A percentile compares a stretch with the other conserved stretches of the same genome.
Conservation (phyloP, 2,797 vertebrate genomes). For the Scleropages formosus region DNA sequence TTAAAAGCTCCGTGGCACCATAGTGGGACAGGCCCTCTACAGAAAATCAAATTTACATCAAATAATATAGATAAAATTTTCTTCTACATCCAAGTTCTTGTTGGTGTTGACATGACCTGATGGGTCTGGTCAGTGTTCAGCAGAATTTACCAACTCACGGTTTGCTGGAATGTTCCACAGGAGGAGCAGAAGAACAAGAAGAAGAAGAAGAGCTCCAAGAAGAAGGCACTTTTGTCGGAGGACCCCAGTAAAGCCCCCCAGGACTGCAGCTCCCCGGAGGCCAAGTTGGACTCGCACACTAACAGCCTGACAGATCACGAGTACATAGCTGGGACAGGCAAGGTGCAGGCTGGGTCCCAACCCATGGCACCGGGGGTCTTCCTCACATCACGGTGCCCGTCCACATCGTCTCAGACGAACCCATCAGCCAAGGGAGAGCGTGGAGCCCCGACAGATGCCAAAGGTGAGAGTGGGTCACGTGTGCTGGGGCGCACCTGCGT, state of each 20-base stretch:
- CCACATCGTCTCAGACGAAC: slow-evolving; percentile 86
- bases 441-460: slow-evolving; percentile 60
- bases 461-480: slow-evolving; percentile 57
- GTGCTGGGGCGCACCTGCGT: neutral
- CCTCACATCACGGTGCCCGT: slow-evolving; percentile 86
- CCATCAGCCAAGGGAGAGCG: slow-evolving; percentile 61
- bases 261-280: slow-evolving; percentile 89
- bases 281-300: slow-evolving; percentile 78
- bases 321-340: slow-evolving; percentile 77
- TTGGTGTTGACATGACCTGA: too few species aligned
- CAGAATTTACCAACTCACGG: neutral
- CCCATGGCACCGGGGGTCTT: slow-evolving; percentile 96
- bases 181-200: slow-evolving; percentile 95
- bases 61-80: too few species aligned
- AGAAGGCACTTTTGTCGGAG: slow-evolving; percentile 75
- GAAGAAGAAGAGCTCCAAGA: slow-evolving; percentile 92
- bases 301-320: slow-evolving; percentile 88
- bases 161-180: slow-evolving; percentile 56
- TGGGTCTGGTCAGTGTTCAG: too few species aligned
- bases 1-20: too few species aligned
- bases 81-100: too few species aligned
- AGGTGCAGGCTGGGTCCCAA: slow-evolving; percentile 76
- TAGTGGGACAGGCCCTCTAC: too few species aligned
- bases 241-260: slow-evolving; percentile 77
- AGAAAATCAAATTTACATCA: too few species aligned